These are phyloP conservation scores for Nomada hirtipes DNA, from an alignment of 2,888 invertebrate genomes.

Conservation along the genomic window DNA sequence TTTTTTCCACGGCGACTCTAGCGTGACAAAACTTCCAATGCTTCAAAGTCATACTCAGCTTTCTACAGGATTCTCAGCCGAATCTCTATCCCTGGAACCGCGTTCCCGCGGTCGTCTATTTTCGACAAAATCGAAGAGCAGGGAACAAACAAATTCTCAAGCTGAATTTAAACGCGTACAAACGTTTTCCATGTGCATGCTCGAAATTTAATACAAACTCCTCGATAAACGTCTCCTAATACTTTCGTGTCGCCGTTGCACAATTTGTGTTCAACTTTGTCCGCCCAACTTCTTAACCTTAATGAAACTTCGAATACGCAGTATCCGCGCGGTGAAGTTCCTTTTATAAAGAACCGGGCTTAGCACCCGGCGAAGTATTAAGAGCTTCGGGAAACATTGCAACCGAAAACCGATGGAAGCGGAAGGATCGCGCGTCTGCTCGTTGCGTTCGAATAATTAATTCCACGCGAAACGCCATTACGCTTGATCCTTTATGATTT, in stretches of 20 bases:
- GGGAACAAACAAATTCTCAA: background rate
- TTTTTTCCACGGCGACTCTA: background rate
- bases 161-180: background rate
- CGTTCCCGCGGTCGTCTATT: slow-evolving; percentile 21
- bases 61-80: too few relatives aligned
- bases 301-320: slow-evolving; percentile 1
- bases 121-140: background rate
- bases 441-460: slow-evolving; percentile 4
- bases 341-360: background rate
- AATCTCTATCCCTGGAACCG: background rate
- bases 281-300: background rate
- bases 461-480: background rate
- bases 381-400: background rate
- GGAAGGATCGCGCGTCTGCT: background rate
- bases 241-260: background rate
- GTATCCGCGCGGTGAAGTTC: background rate
- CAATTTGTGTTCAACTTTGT: slow-evolving; percentile 16
- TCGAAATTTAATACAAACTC: background rate
- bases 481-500: slow-evolving; percentile 9
- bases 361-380: background rate
- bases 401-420: background rate
- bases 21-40: slow-evolving; percentile 2
- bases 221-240: background rate
- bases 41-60: background rate
- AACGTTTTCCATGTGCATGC: background rate